Percentiles rank a stretch among this genome's conserved stretches.
phyloP scores from a whole-genome alignment of 2,797 vertebrate genomes.

The Acanthis flammea region DNA sequence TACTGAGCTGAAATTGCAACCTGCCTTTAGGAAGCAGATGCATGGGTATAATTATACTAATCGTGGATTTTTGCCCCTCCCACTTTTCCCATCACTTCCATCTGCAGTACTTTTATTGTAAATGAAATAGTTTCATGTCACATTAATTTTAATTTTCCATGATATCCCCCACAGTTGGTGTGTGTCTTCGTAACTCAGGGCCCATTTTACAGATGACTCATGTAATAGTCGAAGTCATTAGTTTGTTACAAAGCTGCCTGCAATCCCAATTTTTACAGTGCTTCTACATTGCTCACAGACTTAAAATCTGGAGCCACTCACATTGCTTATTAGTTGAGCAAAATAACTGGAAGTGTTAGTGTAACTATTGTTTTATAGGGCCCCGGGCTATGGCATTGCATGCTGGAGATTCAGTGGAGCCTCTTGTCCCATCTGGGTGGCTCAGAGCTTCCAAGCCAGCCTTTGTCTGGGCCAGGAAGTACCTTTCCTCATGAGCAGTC shows the following conservation, averaged over 20 bases:
- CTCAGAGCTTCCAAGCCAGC: neutral
- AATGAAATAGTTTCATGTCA: neutral
- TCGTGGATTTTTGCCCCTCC: neutral
- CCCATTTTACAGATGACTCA: conserved; percentile 25
- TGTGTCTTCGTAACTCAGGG: neutral
- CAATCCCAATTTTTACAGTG: neutral
- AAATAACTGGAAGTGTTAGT: neutral
- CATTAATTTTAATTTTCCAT: conserved; percentile 16
- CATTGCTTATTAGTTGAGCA: neutral
- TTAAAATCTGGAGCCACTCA: conserved; percentile 6
- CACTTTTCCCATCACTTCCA: conserved; percentile 7
- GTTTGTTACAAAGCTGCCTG: neutral
- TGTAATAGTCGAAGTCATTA: neutral
- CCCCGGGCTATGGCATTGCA: neutral
- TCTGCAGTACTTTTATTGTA: neutral
- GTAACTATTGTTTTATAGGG: conserved; percentile 8
- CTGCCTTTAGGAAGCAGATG: neutral
- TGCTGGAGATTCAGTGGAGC: neutral
- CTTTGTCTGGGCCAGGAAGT: neutral
- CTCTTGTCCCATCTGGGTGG: neutral
- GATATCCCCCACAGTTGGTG: neutral
- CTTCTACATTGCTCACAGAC: conserved; percentile 32
- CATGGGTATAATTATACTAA: neutral
- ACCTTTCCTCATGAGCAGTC: neutral
- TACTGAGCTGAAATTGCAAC: neutral